Conservation (phyloP, 2,797 vertebrate species). For the Micropoecilia bifurca region DNA sequence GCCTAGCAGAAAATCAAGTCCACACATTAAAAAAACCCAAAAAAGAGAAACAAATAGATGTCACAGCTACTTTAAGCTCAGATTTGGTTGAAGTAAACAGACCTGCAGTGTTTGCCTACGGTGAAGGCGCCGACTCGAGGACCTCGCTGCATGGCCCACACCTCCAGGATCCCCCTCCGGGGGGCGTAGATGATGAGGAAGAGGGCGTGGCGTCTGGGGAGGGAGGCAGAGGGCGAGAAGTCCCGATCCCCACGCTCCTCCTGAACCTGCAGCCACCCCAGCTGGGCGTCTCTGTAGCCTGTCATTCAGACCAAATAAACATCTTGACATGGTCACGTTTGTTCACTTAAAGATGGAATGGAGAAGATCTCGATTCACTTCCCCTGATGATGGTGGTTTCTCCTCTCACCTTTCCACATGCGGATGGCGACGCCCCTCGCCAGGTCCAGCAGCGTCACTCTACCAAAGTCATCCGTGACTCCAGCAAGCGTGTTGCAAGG, state of each 20-base stretch:
- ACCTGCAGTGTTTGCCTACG: constrained; percentile 96
- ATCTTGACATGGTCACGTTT: not conserved
- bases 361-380: not conserved
- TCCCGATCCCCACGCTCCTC: constrained; percentile 91
- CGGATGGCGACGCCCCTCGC: constrained; percentile 90
- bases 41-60: not conserved
- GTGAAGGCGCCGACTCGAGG: constrained; percentile 96
- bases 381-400: no score
- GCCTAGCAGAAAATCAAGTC: constrained; percentile 69
- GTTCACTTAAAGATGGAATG: not conserved
- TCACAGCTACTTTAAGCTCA: not conserved
- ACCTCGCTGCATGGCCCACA: constrained; percentile 96
- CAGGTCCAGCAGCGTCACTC: constrained; percentile 92
- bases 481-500: constrained; percentile 95
- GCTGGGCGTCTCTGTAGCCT: constrained; percentile 97
- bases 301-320: constrained; percentile 2
- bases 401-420: constrained; percentile 95
- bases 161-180: constrained; percentile 94
- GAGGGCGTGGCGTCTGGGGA: constrained; percentile 91
- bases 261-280: constrained; percentile 94
- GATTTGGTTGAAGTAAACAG: not conserved
- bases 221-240: constrained; percentile 83
- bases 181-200: constrained; percentile 97
- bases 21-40: not conserved
- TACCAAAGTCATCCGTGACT: constrained; percentile 96